A percentile compares a stretch with the other conserved stretches of the same genome.
Conservation (phyloP, 2,797 vertebrate species). For the Malacoctenus gilli region DNA sequence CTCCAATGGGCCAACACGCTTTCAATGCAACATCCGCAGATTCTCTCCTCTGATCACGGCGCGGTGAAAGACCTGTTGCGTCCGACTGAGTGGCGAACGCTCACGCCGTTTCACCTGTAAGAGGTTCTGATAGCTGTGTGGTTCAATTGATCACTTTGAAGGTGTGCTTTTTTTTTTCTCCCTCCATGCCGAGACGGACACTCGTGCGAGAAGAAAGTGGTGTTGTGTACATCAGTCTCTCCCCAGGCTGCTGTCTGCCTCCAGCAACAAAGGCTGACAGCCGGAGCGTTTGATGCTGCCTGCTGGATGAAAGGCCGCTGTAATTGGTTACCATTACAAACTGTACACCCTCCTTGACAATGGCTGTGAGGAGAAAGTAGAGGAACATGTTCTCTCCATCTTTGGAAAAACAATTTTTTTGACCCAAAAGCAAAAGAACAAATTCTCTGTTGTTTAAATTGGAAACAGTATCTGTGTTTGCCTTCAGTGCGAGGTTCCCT, state of each 20-base stretch:
- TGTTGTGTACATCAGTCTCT: conserved; percentile 51
- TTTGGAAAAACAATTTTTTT: conserved; percentile 33
- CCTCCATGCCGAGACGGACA: conserved; percentile 39
- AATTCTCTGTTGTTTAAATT: no score
- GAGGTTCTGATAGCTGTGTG: conserved; percentile 18
- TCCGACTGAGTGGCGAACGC: conserved; percentile 11
- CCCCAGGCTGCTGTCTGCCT: conserved; percentile 44
- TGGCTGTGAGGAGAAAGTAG: conserved; percentile 34
- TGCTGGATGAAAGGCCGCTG: conserved; percentile 67
- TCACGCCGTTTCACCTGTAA: conserved; percentile 24
- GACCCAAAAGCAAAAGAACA: no score
- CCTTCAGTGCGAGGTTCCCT: conserved; percentile 8
- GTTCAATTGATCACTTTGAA: conserved; percentile 26
- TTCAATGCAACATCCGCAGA: background rate
- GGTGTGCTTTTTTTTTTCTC: no score
- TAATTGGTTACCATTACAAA: conserved; percentile 77
- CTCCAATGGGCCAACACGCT: conserved; percentile 8
- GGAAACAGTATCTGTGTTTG: conserved; percentile 36
- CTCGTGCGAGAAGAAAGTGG: conserved; percentile 40
- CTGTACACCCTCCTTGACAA: conserved; percentile 51
- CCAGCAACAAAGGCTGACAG: conserved; percentile 65
- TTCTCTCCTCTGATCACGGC: background rate
- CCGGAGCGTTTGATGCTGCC: conserved; percentile 58
- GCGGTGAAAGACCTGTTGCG: background rate
- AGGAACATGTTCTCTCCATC: conserved; percentile 23